These are phyloP conservation scores for Thymallus thymallus DNA, from an alignment of 2,113 vertebrate species.

Conservation along the genomic window DNA sequence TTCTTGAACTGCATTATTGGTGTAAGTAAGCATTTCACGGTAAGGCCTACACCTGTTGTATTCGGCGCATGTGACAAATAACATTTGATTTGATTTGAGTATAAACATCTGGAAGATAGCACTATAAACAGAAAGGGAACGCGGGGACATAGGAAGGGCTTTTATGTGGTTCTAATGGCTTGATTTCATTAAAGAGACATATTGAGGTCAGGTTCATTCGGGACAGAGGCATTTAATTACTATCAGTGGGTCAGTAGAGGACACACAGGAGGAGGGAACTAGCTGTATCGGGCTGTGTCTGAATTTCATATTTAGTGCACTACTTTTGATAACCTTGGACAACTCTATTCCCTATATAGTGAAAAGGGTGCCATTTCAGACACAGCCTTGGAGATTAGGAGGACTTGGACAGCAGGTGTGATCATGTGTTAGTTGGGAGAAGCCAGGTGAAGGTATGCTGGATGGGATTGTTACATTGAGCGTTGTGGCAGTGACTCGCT, in stretches of 20 bases:
- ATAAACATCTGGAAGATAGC: no score
- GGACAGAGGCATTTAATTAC: conserved; percentile 30
- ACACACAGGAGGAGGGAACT: conserved; percentile 31
- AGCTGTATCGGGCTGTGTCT: background rate
- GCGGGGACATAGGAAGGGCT: conserved; percentile 16
- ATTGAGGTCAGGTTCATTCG: conserved; percentile 40
- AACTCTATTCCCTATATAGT: no score
- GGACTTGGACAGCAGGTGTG: conserved; percentile 12
- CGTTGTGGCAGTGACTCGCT: conserved; percentile 8
- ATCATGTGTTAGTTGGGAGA: conserved; percentile 15
- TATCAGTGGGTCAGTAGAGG: conserved; percentile 16
- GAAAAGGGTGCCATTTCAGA: no score
- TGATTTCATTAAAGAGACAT: conserved; percentile 48
- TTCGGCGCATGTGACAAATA: no score
- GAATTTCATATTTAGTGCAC: no score
- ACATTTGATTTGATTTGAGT: no score
- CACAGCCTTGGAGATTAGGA: background rate
- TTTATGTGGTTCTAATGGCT: conserved; percentile 37
- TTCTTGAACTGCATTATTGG: no score
- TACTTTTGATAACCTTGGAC: no score
- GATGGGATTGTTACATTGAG: background rate
- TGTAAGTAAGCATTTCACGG: no score
- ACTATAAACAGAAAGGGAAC: conserved; percentile 18
- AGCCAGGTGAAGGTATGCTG: conserved; percentile 21
- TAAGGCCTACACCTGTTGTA: no score